Conservation (phyloP, 1,140 invertebrate genomes). For the Drosophila kikkawai region DNA sequence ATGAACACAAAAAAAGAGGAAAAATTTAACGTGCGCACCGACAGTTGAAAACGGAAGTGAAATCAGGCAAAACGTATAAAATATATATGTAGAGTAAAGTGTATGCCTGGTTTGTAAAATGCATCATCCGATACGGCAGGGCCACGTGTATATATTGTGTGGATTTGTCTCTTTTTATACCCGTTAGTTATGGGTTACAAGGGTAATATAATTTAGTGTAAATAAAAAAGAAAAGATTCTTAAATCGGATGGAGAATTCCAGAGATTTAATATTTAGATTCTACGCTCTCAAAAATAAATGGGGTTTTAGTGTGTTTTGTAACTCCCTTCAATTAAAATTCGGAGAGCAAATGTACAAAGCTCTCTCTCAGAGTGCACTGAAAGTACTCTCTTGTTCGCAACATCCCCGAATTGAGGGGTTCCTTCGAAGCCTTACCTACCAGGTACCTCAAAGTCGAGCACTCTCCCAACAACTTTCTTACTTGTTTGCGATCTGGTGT, state of each 20-base stretch:
- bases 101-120: constrained; percentile 42
- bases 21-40: constrained; percentile 24
- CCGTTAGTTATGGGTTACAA: neutral
- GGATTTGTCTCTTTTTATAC: neutral
- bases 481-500: constrained; percentile 30
- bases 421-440: neutral
- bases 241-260: too few species aligned
- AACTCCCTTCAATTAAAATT: too few species aligned
- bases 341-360: too few species aligned
- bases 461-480: neutral
- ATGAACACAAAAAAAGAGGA: constrained; percentile 37
- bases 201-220: neutral
- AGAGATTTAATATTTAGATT: too few species aligned
- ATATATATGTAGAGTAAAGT: constrained; percentile 36
- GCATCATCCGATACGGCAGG: constrained; percentile 33
- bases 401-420: too few species aligned
- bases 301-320: neutral
- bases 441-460: neutral
- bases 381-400: too few species aligned
- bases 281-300: neutral
- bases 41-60: constrained; percentile 66
- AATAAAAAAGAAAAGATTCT: neutral
- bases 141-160: constrained; percentile 1
- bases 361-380: too few species aligned
- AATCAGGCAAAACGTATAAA: constrained; percentile 61